Evolutionary conservation across 1,140 invertebrate species (phyloP).

Genomic region (Pteromalus puparum): DNA sequence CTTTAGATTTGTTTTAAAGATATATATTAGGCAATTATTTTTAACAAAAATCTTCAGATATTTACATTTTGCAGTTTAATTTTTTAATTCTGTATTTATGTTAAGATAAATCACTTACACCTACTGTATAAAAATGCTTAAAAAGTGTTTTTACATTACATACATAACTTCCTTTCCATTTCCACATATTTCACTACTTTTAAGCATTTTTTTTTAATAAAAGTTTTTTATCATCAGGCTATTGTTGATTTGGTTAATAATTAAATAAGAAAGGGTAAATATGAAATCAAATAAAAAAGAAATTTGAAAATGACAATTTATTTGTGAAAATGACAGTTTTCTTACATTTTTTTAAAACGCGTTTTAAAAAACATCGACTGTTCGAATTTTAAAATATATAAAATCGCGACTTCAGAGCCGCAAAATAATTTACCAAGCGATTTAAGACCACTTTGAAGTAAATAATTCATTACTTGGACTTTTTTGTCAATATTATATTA

Average conservation of each 20-base stretch:
- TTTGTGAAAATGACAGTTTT: constrained; percentile 44
- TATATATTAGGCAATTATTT: constrained; percentile 19
- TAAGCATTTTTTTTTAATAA: constrained; percentile 18
- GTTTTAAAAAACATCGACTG: constrained; percentile 4
- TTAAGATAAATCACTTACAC: neutral
- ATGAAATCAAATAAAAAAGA: constrained; percentile 26
- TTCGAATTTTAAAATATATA: constrained; percentile 9
- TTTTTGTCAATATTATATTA: neutral
- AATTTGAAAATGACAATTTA: constrained; percentile 48
- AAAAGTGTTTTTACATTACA: constrained; percentile 31
- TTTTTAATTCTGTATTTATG: neutral
- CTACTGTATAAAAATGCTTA: constrained; percentile 28
- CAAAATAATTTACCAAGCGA: constrained; percentile 10
- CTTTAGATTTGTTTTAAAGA: constrained; percentile 6
- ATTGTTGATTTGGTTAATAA: constrained; percentile 13
- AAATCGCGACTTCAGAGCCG: constrained; percentile 5
- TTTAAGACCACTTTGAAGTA: neutral
- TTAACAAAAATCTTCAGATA: constrained; percentile 19
- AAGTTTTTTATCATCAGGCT: neutral
- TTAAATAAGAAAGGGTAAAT: neutral
- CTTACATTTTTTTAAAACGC: constrained; percentile 35
- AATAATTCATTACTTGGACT: neutral
- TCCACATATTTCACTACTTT: neutral
- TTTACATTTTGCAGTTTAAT: constrained; percentile 12
- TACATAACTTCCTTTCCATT: neutral